Conservation (phyloP, 2,797 vertebrate genomes). For the Premnoplex brunnescens region DNA sequence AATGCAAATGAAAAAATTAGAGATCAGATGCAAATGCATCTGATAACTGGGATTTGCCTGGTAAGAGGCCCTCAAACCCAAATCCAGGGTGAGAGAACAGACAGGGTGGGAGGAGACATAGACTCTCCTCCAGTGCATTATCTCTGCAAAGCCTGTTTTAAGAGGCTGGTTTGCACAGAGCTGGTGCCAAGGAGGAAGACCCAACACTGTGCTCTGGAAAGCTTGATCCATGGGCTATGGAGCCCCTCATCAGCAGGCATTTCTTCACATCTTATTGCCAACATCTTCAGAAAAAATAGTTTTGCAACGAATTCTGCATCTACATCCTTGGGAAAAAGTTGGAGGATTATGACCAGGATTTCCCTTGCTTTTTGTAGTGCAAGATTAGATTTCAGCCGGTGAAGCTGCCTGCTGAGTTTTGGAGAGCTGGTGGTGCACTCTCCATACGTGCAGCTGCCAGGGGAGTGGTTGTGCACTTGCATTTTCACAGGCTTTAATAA, state of each 20-base stretch:
- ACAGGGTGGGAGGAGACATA: neutral
- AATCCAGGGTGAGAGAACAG: neutral
- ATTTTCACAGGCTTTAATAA: neutral
- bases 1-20: neutral
- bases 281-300: neutral
- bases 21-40: neutral
- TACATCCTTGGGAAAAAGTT: neutral
- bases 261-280: neutral
- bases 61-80: neutral
- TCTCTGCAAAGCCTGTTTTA: neutral
- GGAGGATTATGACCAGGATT: rapidly evolving
- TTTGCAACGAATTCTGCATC: neutral
- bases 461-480: neutral
- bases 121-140: neutral
- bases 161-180: neutral
- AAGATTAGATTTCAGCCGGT: neutral
- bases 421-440: neutral
- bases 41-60: neutral
- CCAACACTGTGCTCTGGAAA: rapidly evolving
- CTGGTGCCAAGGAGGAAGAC: neutral
- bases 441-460: rapidly evolving
- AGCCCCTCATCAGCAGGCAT: neutral
- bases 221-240: neutral
- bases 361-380: neutral
- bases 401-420: neutral